These are phyloP conservation scores for Eupithecia pulchellata DNA, from an alignment of 2,888 invertebrate species.

Conservation along the genomic window DNA sequence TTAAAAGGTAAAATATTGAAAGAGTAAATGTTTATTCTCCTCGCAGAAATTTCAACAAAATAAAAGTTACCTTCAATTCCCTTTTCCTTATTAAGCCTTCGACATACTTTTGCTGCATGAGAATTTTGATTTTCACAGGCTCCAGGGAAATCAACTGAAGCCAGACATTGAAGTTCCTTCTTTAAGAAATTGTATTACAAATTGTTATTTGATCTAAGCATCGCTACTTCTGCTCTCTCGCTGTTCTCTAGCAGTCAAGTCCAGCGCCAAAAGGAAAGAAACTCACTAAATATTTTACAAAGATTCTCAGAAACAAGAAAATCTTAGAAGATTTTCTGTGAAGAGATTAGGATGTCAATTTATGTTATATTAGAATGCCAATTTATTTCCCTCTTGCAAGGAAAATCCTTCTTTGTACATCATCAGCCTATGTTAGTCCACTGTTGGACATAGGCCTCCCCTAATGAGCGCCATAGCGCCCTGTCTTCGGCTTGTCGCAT, in stretches of 20 bases:
- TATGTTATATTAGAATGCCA: background rate
- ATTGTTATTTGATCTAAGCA: background rate
- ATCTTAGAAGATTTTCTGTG: background rate
- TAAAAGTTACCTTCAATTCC: slow-evolving; percentile 5
- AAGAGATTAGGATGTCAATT: too few species aligned
- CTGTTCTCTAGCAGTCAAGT: background rate
- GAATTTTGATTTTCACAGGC: slow-evolving; percentile 32
- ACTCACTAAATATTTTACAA: background rate
- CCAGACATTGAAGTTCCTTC: slow-evolving; percentile 27
- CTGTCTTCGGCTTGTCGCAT: too few species aligned
- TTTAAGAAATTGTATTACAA: slow-evolving; percentile 7
- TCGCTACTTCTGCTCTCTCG: background rate
- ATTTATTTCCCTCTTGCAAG: background rate
- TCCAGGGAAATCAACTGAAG: slow-evolving; percentile 39
- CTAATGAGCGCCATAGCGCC: too few species aligned
- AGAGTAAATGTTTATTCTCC: background rate
- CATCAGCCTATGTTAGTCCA: too few species aligned
- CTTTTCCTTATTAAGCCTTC: slow-evolving; percentile 25
- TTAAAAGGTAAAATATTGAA: background rate
- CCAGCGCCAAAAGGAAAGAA: background rate
- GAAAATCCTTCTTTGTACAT: background rate
- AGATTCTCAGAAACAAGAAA: background rate
- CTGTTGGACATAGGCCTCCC: too few species aligned
- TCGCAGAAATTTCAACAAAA: background rate
- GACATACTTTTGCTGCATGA: slow-evolving; percentile 31